phyloP scores from a whole-genome alignment of 2,113 vertebrate species.

The Plotosus lineatus region DNA sequence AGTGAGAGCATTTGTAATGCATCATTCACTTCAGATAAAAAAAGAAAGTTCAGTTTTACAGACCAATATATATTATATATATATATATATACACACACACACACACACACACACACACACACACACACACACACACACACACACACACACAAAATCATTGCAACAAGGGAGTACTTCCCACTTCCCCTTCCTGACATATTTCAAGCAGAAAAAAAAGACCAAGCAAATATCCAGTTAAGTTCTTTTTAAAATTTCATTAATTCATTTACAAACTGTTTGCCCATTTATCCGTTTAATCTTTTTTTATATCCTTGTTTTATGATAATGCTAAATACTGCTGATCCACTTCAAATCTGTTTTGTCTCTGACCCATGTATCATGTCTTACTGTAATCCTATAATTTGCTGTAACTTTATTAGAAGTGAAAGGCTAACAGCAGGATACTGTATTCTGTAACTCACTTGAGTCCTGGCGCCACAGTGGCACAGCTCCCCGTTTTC shows the following conservation, averaged over 20 bases:
- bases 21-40: neutral
- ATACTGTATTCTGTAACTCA: conserved; percentile 62
- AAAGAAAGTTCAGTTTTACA: too few species aligned
- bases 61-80: neutral
- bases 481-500: conserved; percentile 74
- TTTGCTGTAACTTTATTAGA: conserved; percentile 7
- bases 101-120: too few species aligned
- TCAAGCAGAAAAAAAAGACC: neutral
- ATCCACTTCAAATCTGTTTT: neutral
- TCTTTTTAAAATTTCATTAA: neutral
- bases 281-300: too few species aligned
- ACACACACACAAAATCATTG: too few species aligned
- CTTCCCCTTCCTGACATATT: neutral
- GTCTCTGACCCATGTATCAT: neutral
- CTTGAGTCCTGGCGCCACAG: conserved; percentile 72
- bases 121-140: too few species aligned
- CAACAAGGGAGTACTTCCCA: neutral
- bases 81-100: too few species aligned
- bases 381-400: neutral
- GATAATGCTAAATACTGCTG: neutral
- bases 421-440: conserved; percentile 26
- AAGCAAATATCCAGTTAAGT: neutral
- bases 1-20: neutral
- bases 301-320: neutral
- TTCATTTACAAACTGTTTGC: neutral